Conservation (phyloP, 1,140 invertebrate species). For the Phocides pigmalion region DNA sequence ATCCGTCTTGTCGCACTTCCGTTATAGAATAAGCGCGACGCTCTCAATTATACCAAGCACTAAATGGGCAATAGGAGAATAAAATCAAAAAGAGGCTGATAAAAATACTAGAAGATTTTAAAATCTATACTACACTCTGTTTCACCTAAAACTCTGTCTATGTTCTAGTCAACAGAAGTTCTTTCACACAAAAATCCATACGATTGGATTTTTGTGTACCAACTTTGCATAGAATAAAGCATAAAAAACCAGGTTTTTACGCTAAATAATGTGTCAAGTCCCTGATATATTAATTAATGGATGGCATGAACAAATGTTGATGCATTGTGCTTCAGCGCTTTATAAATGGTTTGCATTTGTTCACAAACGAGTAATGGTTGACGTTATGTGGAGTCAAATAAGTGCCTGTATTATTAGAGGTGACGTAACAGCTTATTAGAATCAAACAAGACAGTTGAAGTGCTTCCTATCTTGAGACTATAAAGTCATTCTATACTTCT, state of each 20-base stretch:
- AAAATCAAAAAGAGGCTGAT: no score
- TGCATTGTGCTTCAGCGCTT: constrained; percentile 24
- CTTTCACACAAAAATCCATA: not conserved
- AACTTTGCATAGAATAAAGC: constrained; percentile 27
- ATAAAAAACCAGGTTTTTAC: constrained; percentile 13
- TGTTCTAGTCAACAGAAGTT: constrained; percentile 4
- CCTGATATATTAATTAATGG: constrained; percentile 33
- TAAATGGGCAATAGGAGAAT: no score
- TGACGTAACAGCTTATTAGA: constrained; percentile 19
- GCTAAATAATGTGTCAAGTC: constrained; percentile 29
- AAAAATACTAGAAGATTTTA: no score
- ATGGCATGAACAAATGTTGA: constrained; percentile 30
- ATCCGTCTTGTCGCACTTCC: no score
- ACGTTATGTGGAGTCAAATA: constrained; percentile 17
- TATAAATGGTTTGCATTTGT: constrained; percentile 32
- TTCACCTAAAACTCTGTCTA: no score
- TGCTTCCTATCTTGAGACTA: not conserved
- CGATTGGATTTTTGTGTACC: constrained; percentile 2
- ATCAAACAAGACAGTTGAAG: not conserved
- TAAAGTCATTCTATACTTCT: no score
- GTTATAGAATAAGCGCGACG: no score
- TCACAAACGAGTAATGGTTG: constrained; percentile 26
- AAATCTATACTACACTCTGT: no score
- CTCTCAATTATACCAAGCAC: no score
- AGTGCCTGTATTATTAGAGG: not conserved